Conservation (phyloP, 2,797 vertebrate species). For the Lutjanus campechanus region DNA sequence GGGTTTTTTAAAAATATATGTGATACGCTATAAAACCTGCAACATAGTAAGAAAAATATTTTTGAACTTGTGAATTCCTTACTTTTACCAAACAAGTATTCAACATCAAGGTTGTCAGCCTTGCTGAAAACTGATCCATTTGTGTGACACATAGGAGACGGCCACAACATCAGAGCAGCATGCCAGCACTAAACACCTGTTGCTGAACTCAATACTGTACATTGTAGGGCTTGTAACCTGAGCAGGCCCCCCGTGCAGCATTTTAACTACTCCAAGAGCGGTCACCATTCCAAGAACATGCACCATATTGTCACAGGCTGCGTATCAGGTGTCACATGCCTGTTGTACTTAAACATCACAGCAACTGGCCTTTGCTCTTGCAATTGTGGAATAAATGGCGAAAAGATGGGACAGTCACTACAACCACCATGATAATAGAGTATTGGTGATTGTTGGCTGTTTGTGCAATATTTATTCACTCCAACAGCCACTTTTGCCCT, state of each 20-base stretch:
- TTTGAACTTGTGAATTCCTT: no score
- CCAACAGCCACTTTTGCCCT: not conserved
- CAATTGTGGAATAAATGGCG: not conserved
- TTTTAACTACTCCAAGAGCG: slow-evolving; percentile 44
- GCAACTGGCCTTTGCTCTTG: slow-evolving; percentile 21
- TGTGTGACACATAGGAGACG: slow-evolving; percentile 27
- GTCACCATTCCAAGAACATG: slow-evolving; percentile 45
- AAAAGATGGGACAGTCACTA: slow-evolving; percentile 5
- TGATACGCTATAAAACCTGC: not conserved
- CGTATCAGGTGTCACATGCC: slow-evolving; percentile 58
- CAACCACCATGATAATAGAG: not conserved
- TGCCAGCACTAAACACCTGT: slow-evolving; percentile 76
- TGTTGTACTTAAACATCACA: slow-evolving; percentile 62
- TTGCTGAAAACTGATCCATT: slow-evolving; percentile 46
- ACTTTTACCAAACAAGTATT: not conserved
- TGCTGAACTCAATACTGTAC: slow-evolving; percentile 68
- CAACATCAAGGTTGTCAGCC: slow-evolving; percentile 35
- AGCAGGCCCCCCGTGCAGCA: slow-evolving; percentile 49
- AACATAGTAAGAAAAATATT: not conserved
- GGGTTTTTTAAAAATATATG: not conserved
- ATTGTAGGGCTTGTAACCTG: slow-evolving; percentile 68
- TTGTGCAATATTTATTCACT: not conserved
- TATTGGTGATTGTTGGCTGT: not conserved
- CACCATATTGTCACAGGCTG: slow-evolving; percentile 52
- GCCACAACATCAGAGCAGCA: slow-evolving; percentile 31